Conservation (phyloP, 2,113 vertebrate genomes). For the Epinephelus fuscoguttatus region DNA sequence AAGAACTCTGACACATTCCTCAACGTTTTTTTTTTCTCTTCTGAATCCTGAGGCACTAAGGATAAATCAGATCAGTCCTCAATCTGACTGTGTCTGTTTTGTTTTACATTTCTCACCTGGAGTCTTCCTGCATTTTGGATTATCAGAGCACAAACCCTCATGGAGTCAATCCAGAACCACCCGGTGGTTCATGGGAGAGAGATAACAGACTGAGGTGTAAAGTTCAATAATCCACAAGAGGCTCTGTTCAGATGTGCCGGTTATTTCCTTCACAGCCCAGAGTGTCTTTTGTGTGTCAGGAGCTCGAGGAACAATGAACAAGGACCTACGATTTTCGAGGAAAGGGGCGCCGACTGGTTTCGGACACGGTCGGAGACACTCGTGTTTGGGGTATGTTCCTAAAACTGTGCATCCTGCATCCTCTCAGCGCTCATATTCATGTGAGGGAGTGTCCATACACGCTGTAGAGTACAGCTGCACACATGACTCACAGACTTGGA, state of each 20-base stretch:
- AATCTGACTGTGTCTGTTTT: slow-evolving; percentile 31
- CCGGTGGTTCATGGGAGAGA: background rate
- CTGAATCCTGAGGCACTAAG: slow-evolving; percentile 19
- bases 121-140: slow-evolving; percentile 17
- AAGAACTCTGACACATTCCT: slow-evolving; percentile 58
- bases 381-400: slow-evolving; percentile 82
- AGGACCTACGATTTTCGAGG: slow-evolving; percentile 69
- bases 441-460: slow-evolving; percentile 32
- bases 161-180: slow-evolving; percentile 28
- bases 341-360: slow-evolving; percentile 66
- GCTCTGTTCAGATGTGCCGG: slow-evolving; percentile 35
- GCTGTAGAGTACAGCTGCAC: background rate
- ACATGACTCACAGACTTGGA: background rate
- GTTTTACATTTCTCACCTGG: slow-evolving; percentile 34
- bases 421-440: slow-evolving; percentile 14
- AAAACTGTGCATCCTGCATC: slow-evolving; percentile 21
- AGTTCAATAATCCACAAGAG: background rate
- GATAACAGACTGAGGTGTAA: slow-evolving; percentile 1
- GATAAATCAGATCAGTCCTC: slow-evolving; percentile 41
- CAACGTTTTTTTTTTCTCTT: background rate
- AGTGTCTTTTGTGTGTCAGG: slow-evolving; percentile 38
- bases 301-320: slow-evolving; percentile 74
- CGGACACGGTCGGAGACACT: slow-evolving; percentile 80
- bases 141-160: background rate
- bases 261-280: slow-evolving; percentile 18